Conservation (phyloP, 2,797 vertebrate genomes). For the Pseudotriccus pelzelni region DNA sequence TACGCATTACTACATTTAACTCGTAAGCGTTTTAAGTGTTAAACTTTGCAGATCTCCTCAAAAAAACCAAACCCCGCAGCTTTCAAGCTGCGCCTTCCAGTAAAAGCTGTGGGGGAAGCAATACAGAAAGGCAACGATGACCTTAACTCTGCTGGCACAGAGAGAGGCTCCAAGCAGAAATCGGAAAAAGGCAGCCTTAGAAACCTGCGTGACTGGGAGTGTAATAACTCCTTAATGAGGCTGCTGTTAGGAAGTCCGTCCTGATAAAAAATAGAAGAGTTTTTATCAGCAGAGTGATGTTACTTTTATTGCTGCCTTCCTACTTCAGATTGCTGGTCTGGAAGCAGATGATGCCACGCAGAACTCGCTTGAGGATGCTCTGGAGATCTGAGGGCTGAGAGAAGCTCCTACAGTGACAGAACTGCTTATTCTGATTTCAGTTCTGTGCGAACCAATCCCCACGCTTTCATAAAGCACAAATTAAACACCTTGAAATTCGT, state of each 20-base stretch:
- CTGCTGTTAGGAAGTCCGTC: not conserved
- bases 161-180: not conserved
- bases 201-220: not conserved
- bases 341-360: not conserved
- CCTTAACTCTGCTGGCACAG: not conserved
- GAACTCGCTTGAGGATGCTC: not conserved
- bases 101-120: not conserved
- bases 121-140: not conserved
- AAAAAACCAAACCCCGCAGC: not conserved
- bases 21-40: rapidly evolving
- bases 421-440: not conserved
- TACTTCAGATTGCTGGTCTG: not conserved
- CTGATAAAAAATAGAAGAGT: not conserved
- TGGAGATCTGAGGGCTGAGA: not conserved
- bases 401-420: not conserved
- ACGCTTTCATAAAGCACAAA: not conserved
- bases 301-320: not conserved
- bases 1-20: rapidly evolving
- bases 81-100: not conserved
- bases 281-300: not conserved
- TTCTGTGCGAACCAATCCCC: not conserved
- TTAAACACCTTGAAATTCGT: not conserved
- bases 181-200: not conserved
- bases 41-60: not conserved
- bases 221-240: not conserved